phyloP scores from a whole-genome alignment of 2,797 vertebrate genomes.

The Sebastes matsubarae region DNA sequence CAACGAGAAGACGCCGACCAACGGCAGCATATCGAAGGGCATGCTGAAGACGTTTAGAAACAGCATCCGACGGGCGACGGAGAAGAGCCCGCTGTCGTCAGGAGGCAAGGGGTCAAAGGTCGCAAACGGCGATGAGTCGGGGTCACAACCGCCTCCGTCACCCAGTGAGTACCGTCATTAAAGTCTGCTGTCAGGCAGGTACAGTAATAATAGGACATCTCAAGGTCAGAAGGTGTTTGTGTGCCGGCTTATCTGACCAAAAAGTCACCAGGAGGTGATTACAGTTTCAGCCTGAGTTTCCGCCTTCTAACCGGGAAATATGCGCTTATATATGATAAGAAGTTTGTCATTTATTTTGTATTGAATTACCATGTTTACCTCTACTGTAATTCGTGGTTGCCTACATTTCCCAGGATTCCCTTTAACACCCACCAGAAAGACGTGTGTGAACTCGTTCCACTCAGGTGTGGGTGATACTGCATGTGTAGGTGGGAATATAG shows the following conservation, averaged over 20 bases:
- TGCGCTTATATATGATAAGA: neutral
- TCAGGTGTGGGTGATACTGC: neutral
- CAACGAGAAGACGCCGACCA: neutral
- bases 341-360: neutral
- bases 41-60: slow-evolving; percentile 7
- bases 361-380: neutral
- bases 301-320: neutral
- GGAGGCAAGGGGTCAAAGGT: slow-evolving; percentile 40
- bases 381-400: neutral
- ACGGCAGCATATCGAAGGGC: neutral
- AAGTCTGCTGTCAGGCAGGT: neutral
- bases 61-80: slow-evolving; percentile 24
- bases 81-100: slow-evolving; percentile 39
- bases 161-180: slow-evolving; percentile 67
- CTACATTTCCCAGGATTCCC: neutral
- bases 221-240: slow-evolving; percentile 43
- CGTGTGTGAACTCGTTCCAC: neutral
- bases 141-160: slow-evolving; percentile 27
- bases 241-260: neutral
- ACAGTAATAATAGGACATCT: neutral
- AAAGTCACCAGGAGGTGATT: neutral
- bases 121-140: neutral
- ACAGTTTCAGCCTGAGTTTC: too few species aligned
- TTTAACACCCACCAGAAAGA: neutral
- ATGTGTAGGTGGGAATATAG: neutral